Evolutionary conservation across 2,797 vertebrate genomes (phyloP), one percentile per base, ranked within the genome.

Genomic region (Hapalemur alaotrensis): DNA sequence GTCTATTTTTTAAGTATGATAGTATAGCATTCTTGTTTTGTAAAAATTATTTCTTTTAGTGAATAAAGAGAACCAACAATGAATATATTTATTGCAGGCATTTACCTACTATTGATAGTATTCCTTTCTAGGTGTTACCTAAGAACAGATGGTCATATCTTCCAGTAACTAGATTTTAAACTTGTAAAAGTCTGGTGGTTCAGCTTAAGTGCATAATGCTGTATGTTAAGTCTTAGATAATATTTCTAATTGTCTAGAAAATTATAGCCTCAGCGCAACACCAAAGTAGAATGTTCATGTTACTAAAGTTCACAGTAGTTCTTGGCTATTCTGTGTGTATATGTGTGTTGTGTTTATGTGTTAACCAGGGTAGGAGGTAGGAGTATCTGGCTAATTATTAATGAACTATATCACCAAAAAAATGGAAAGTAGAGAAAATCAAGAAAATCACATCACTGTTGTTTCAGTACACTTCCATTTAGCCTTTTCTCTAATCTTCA

Each of bases 1-100:
- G 10, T 7, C 11, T 59, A 3, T 15, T 79, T 79, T 79, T 93
- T 81, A 11, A 48, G 52, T n/a, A 23, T 17, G 14, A 43, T 67
- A 54, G 3, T 9, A 22, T 46, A 82, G 32, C 17, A 78, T 7
- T 94, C 65, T 65, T 43, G 28, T 93, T 72, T 87, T 93, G 50
- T 89, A 65, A 91, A 75, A 89, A 80, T 48, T 41, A 43, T 15
- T 81, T 83, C 57, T 88, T 94, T 94, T 57, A 80, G 48, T 95
- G 38, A 28, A 46, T 70, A 90, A 94, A 91, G 59, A 83, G 76
- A 88, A 59, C 20, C 9, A 23, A 83, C 81, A 88, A 52, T 63
- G 63, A 92, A 35, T 87, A 3, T 35, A 20, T 80, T 79, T 89
- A 30, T 96, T 87, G 46, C 3, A 94, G 85, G 52, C n/a, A 30